Conservation (phyloP, 1,140 invertebrate genomes). For the Drosophila truncata region DNA sequence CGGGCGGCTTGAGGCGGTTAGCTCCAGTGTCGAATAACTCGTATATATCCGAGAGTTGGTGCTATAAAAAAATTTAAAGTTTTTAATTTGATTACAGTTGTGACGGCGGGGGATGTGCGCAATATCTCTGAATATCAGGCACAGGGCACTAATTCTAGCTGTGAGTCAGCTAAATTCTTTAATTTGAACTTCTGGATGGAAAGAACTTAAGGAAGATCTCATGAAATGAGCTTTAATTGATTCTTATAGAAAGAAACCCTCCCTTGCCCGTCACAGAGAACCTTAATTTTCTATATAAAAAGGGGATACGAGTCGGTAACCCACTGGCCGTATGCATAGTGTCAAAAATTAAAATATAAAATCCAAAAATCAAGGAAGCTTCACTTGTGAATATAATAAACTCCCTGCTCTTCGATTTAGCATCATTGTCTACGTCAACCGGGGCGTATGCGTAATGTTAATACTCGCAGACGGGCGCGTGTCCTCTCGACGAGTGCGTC, state of each 20-base stretch:
- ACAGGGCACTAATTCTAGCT: not conserved
- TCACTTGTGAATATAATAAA: slow-evolving; percentile 3
- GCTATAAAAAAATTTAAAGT: slow-evolving; percentile 15
- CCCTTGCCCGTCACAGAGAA: no score
- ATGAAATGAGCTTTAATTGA: not conserved
- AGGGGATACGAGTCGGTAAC: not conserved
- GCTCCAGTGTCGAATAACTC: slow-evolving; percentile 31
- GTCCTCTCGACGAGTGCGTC: slow-evolving; percentile 62
- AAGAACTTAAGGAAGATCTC: no score
- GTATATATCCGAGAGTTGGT: not conserved
- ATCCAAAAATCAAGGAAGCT: not conserved
- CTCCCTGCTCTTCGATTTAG: not conserved
- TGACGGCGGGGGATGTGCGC: slow-evolving; percentile 18
- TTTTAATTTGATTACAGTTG: slow-evolving; percentile 31
- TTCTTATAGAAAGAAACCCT: not conserved
- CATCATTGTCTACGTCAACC: slow-evolving; percentile 32
- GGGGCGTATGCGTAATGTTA: slow-evolving; percentile 63
- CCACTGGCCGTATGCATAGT: slow-evolving; percentile 10
- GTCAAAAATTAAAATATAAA: no score
- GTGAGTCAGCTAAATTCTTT: not conserved
- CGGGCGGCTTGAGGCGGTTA: slow-evolving; percentile 69
- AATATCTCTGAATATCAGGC: slow-evolving; percentile 8
- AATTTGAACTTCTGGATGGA: not conserved
- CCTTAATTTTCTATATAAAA: not conserved
- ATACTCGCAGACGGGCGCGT: slow-evolving; percentile 44